Percentiles rank a stretch among this genome's conserved stretches.
phyloP scores from a whole-genome alignment of 1,140 invertebrate species.

The Triops cancriformis region DNA sequence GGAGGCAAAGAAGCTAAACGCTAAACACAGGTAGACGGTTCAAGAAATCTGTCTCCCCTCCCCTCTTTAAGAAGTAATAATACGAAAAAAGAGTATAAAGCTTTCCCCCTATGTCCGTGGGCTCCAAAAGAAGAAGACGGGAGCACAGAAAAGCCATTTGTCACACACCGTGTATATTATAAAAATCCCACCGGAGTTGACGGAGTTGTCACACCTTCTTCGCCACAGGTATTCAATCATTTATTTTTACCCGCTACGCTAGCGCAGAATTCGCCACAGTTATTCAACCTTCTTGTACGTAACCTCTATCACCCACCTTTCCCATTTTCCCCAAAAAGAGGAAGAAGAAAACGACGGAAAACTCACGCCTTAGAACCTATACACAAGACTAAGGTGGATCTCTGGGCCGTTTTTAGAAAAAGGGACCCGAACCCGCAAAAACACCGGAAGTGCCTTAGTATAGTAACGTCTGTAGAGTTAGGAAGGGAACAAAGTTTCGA shows the following conservation, averaged over 20 bases:
- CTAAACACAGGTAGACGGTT: not conserved
- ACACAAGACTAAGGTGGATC: too few species aligned
- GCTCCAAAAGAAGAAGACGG: not conserved
- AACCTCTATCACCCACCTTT: too few species aligned
- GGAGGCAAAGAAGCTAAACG: too few species aligned
- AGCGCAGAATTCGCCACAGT: not conserved
- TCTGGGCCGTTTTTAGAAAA: too few species aligned
- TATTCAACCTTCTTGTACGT: not conserved
- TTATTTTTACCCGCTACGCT: not conserved
- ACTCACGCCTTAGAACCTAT: not conserved
- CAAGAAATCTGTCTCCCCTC: not conserved
- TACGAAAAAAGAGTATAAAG: too few species aligned
- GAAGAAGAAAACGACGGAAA: not conserved
- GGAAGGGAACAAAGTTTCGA: not conserved
- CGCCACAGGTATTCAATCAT: slow-evolving; percentile 9
- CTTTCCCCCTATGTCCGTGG: too few species aligned
- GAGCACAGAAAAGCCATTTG: not conserved
- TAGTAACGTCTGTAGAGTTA: too few species aligned
- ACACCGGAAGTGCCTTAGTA: not conserved
- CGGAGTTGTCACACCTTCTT: slow-evolving; percentile 9
- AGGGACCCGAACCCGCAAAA: not conserved
- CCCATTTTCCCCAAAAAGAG: not conserved
- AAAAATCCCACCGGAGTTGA: slow-evolving; percentile 6
- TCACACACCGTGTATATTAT: slow-evolving; percentile 6
- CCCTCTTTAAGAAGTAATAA: too few species aligned